phyloP scores from a whole-genome alignment of 2,888 invertebrate species.

The Azorinus chamasolen region DNA sequence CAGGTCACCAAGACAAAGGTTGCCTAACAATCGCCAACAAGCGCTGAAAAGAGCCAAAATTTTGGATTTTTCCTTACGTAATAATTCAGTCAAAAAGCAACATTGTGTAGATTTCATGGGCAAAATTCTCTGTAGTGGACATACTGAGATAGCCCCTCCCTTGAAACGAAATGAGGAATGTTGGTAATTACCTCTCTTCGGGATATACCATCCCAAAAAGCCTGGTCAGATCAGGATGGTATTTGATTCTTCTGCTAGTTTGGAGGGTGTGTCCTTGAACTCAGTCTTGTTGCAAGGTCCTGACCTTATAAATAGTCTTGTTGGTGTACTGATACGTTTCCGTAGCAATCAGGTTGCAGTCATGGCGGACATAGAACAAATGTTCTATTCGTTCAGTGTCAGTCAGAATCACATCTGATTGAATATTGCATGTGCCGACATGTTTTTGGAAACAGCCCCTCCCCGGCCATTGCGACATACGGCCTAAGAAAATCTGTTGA shows the following conservation, averaged over 20 bases:
- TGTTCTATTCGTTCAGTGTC: conserved; percentile 14
- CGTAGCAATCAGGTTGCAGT: background rate
- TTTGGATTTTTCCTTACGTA: conserved; percentile 32
- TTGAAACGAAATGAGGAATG: conserved; percentile 42
- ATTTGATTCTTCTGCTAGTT: conserved; percentile 44
- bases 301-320: conserved; percentile 7
- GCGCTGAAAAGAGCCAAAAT: conserved; percentile 32
- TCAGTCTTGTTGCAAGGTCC: conserved; percentile 4
- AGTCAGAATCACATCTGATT: background rate
- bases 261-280: conserved; percentile 11
- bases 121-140: conserved; percentile 35
- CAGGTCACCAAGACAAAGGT: background rate
- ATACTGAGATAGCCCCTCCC: conserved; percentile 55
- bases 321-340: conserved; percentile 1
- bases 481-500: conserved; percentile 26
- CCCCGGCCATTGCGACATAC: conserved; percentile 19
- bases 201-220: conserved; percentile 45
- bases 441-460: conserved; percentile 16
- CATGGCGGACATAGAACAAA: conserved; percentile 16
- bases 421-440: conserved; percentile 15
- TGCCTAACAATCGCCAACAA: conserved; percentile 43
- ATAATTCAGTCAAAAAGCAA: conserved; percentile 27
- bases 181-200: conserved; percentile 64
- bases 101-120: conserved; percentile 58
- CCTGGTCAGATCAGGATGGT: conserved; percentile 52